Evolutionary conservation across 2,113 vertebrate species (phyloP).

Genomic region (Amblyopsis rosae): DNA sequence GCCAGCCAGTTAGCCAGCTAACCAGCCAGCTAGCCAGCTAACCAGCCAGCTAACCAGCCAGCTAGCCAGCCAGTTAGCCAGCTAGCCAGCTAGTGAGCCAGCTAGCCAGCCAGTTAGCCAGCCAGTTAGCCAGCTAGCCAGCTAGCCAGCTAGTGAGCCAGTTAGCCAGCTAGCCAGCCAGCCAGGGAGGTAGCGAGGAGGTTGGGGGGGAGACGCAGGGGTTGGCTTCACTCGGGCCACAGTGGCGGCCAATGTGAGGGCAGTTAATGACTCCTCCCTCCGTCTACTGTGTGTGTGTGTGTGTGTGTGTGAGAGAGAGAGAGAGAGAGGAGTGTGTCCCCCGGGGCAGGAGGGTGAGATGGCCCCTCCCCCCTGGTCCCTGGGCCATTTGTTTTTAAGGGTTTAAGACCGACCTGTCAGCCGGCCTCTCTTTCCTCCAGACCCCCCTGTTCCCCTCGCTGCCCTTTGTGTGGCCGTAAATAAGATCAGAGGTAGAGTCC

Average conservation of each 20-base stretch:
- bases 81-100: no score
- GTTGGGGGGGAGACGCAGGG: not conserved
- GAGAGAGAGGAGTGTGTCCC: constrained; percentile 26
- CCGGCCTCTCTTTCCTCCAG: constrained; percentile 65
- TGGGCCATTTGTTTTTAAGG: constrained; percentile 63
- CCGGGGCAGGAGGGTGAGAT: constrained; percentile 29
- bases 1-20: no score
- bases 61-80: no score
- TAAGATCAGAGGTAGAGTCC: constrained; percentile 79
- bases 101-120: no score
- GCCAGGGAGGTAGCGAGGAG: no score
- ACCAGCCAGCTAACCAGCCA: no score
- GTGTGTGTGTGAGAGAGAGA: constrained; percentile 20
- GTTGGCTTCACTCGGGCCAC: constrained; percentile 63
- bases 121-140: no score
- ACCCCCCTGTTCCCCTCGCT: constrained; percentile 70
- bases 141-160: no score
- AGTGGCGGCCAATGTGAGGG: constrained; percentile 67
- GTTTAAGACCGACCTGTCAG: constrained; percentile 74
- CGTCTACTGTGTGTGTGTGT: constrained; percentile 33
- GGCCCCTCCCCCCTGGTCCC: constrained; percentile 56
- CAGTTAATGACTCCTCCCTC: constrained; percentile 70
- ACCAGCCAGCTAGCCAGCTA: no score
- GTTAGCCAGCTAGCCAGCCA: no score
- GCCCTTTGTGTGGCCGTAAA: constrained; percentile 76